Evolutionary conservation across 2,888 invertebrate species (phyloP).

Genomic region (Trissoscelio sp.): DNA sequence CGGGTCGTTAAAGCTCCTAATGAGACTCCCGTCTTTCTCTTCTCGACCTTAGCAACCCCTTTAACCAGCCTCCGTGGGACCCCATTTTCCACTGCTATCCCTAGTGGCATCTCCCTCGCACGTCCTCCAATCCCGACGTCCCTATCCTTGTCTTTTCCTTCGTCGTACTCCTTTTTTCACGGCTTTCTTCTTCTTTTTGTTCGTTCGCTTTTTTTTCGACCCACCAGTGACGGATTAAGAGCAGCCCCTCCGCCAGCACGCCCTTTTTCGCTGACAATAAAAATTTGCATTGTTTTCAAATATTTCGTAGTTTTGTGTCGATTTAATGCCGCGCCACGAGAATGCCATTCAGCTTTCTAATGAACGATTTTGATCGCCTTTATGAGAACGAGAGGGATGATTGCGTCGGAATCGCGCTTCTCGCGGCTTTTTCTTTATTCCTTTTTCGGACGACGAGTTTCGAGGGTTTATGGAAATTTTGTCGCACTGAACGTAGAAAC

Average conservation of each 20-base stretch:
- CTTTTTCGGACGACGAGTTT: too few species aligned
- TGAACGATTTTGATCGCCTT: constrained; percentile 32
- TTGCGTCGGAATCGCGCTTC: too few species aligned
- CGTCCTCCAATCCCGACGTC: too few species aligned
- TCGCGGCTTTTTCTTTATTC: too few species aligned
- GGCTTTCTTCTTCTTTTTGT: constrained; percentile 20
- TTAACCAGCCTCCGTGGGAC: constrained; percentile 55
- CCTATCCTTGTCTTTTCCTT: constrained; percentile 1
- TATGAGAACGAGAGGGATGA: too few species aligned
- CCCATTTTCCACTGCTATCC: constrained; percentile 42
- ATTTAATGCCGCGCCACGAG: constrained; percentile 30
- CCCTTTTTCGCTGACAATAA: constrained; percentile 41
- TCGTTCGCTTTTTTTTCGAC: constrained; percentile 21
- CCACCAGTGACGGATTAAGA: constrained; percentile 51
- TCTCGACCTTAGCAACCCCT: constrained; percentile 70
- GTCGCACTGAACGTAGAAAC: too few species aligned
- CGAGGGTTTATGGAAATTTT: too few species aligned
- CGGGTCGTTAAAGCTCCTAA: constrained; percentile 83
- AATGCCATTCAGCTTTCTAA: constrained; percentile 21
- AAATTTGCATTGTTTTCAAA: constrained; percentile 55
- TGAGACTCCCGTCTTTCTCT: constrained; percentile 75
- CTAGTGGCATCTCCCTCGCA: not conserved
- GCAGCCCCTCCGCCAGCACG: constrained; percentile 6
- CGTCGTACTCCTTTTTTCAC: constrained; percentile 29
- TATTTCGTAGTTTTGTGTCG: constrained; percentile 33